phyloP scores from a whole-genome alignment of 2,113 vertebrate genomes.

The Chitala chitala region DNA sequence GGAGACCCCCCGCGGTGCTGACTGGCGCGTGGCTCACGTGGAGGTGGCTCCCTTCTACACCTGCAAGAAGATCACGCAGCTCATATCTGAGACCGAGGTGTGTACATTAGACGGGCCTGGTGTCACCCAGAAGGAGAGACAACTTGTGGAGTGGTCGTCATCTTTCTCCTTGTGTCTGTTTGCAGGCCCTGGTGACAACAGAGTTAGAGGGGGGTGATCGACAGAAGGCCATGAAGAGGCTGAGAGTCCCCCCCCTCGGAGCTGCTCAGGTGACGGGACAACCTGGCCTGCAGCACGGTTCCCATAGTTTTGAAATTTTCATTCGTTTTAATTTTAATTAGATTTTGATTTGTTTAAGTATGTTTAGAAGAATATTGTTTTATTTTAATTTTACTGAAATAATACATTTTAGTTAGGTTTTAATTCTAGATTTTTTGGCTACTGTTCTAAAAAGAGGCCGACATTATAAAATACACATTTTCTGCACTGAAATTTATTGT shows the following conservation, averaged over 20 bases:
- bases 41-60: conserved; percentile 97
- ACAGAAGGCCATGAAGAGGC: conserved; percentile 96
- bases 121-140: background rate
- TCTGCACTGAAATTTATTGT: too few relatives aligned
- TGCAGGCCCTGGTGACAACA: conserved; percentile 85
- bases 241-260: conserved; percentile 92
- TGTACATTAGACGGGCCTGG: background rate
- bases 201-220: conserved; percentile 94
- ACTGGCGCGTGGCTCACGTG: conserved; percentile 93
- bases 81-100: conserved; percentile 96
- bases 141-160: background rate
- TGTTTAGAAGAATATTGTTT: too few relatives aligned
- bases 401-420: too few relatives aligned
- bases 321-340: too few relatives aligned
- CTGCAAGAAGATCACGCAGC: conserved; percentile 98
- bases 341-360: too few relatives aligned
- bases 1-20: conserved; percentile 86
- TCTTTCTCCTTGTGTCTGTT: conserved; percentile 13
- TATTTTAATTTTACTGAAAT: too few relatives aligned
- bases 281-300: too few relatives aligned
- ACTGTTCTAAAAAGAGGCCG: too few relatives aligned
- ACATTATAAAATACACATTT: too few relatives aligned
- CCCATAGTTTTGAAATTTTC: too few relatives aligned
- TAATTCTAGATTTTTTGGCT: too few relatives aligned
- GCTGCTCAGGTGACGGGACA: conserved; percentile 99